Base-by-base conservation (phyloP, 2,797 vertebrate genomes). In the Helarctos malayanus region DNA sequence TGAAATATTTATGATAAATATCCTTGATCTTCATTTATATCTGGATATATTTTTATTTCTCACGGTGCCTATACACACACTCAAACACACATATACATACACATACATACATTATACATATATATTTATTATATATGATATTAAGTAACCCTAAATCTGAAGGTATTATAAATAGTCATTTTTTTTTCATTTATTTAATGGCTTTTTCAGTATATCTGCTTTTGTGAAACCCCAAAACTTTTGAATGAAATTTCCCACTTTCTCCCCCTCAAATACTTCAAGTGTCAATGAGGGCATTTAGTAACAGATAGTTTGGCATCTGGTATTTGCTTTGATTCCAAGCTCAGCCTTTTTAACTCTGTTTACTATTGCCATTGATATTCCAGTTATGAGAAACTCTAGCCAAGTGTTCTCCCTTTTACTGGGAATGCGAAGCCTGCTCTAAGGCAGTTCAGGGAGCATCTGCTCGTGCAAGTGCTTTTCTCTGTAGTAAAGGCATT, bases 271-370 rank as follows among this genome's bases (percentile, higher is more conserved):
- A 91, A 15, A 92, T 95, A 80, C 45, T 88, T 95, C n/a, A 94
- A 73, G 21, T 76, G 59, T 95, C 96, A 89, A 76, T 92, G 32
- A 96, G 56, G 69, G 69, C 41, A 75, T 61, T 95, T 89, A 91
- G 49, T 94, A 98, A 88, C 73, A 94, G 49, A 89, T 68, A 82
- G 49, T 85, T 92, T 52, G 47, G 90, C 68, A 75, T 95, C 89
- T 91, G 82, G 41, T 87, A 27, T 94, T 95, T 88, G n/a, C 95
- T 96, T 96, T 96, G 78, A 95, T 81, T 97, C 84, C 52, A 90
- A 96, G 29, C 68, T 95, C 92, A 85, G 80, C 38, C 71, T 94
- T 97, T 91, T 95, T 78, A 94, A 89, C 71, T 88, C 8, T 97
- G 32, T 93, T 97, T 87, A 91, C 52, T 93, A 19, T 94, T 96